phyloP scores from a whole-genome alignment of 1,140 invertebrate genomes.

The Pantala flavescens region DNA sequence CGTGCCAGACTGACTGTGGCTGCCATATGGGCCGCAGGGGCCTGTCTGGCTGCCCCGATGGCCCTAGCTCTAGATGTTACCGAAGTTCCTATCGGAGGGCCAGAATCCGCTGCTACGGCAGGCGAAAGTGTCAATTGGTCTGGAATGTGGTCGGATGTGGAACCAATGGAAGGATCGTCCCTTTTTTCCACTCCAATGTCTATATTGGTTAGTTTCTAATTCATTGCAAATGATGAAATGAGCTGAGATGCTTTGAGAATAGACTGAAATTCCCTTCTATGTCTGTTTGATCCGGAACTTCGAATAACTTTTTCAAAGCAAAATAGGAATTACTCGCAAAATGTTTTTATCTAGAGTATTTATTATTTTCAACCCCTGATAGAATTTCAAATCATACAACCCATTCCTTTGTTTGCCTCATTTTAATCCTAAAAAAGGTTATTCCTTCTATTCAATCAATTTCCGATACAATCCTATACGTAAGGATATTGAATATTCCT shows the following conservation, averaged over 20 bases:
- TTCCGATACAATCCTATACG: too few relatives aligned
- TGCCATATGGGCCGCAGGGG: constrained; percentile 53
- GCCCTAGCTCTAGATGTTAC: constrained; percentile 50
- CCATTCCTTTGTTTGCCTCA: too few relatives aligned
- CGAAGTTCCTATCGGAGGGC: constrained; percentile 27
- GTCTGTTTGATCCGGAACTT: too few relatives aligned
- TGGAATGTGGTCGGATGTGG: neutral
- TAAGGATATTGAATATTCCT: too few relatives aligned
- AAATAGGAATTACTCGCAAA: too few relatives aligned
- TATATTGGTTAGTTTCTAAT: neutral
- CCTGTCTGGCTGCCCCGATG: constrained; percentile 52
- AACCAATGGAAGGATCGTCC: neutral
- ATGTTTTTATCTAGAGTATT: too few relatives aligned
- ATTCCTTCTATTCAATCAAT: too few relatives aligned
- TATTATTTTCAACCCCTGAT: too few relatives aligned
- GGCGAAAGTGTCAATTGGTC: neutral
- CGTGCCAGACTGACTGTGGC: constrained; percentile 56
- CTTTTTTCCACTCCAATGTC: neutral
- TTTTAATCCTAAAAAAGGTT: too few relatives aligned
- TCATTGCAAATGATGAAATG: neutral
- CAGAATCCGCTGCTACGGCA: neutral
- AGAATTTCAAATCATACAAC: too few relatives aligned
- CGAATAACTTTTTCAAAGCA: too few relatives aligned
- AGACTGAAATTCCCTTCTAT: neutral
- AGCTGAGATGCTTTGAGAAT: neutral